Evolutionary conservation across 2,888 invertebrate species (phyloP), one percentile per base, ranked within the genome.

Genomic region (Drosophila paramelanica): DNA sequence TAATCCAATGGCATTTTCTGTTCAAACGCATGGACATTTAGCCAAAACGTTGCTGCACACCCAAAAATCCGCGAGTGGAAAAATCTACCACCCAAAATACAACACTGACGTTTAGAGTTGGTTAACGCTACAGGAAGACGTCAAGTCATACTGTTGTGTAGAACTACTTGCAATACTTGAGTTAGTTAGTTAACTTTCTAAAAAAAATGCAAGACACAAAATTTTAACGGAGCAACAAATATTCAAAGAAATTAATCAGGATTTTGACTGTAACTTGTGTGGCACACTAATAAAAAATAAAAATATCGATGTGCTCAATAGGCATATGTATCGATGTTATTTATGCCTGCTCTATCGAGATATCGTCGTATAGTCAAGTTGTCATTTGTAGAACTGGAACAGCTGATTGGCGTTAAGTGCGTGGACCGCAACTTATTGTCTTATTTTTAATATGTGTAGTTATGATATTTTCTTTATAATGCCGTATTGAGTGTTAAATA

Each of bases 41-140:
- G 76, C 73, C 69, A 66, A 77, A 84, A 72, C 70, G 77, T 71
- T 64, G 62, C 50, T 55, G 64, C 64, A 62, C 61, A 73, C 78
- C 64, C 52, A 38, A 65, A 74, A 75, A 66, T 73, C 46, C 52
- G 79, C 77, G 78, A 77, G 67, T 70, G 67, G 69, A 73, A 81
- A 79, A 87, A 77, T 74, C 70, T 78, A 75, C 79, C 82, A 51
- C 67, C 27, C 31, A 67, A 72, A 79, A 79, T 74, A 56, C 70
- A 77, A 60, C 77, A 66, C 77, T 77, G 67, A 8, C 2, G 41
- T 7, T n/a, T 45, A 78, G 75, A 57, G 79, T 64, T 75, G 60
- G 41, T 57, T 23, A 72, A 36, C 45, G 55, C 33, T 27, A n/a
- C 10, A 20, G 8, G 7, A 17, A 17, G 20, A 46, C 8, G 27